Evolutionary conservation across 2,888 invertebrate species (phyloP), one percentile per base, ranked within the genome.

Genomic region (Quadroppia sp.): DNA sequence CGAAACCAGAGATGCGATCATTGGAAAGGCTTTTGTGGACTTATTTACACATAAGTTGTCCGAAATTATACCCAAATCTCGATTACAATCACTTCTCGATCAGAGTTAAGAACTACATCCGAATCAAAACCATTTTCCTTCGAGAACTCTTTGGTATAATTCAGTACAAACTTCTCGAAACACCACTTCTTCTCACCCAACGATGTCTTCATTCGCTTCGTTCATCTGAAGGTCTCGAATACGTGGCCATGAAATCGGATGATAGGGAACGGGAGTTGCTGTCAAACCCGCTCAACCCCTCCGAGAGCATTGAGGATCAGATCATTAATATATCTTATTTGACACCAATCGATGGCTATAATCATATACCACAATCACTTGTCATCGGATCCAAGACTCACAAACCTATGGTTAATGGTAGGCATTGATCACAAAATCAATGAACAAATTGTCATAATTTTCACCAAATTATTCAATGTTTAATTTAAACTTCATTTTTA

Each of bases 111-210:
- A 69, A 69, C 36, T 13, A 25, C 2, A 23, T 69, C 23, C 17
- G 25, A 13, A 15, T 69, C 1, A 45, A 45, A 20, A 69, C 69
- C 3, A 17, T 69, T 20, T 45, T 69, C 25, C 23, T 69, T 2
- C 20, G 45, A 25, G 42, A 69, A 69, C 6, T 69, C 15, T 69
- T 45, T 45, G 45, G 7, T 7, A 23, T 69, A 1, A 69, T 69
- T 69, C 7, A 25, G 15, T 11, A 36, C 17, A 42, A 42, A 42
- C 40, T 69, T 1, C 6, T 42, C 15, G 28, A 23, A 25, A 45
- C 42, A 7, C 45, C 15, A 2, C 23, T 9, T 15, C 40, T 28
- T 1, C 17, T 28, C 15, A 25, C n/a, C 28, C 6, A 23, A 1
- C n/a, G 45, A 25, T 45, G 42, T 45, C 11, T 42, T 2, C 42